phyloP scores from a whole-genome alignment of 2,888 invertebrate genomes.

The Anthophora plumipes region DNA sequence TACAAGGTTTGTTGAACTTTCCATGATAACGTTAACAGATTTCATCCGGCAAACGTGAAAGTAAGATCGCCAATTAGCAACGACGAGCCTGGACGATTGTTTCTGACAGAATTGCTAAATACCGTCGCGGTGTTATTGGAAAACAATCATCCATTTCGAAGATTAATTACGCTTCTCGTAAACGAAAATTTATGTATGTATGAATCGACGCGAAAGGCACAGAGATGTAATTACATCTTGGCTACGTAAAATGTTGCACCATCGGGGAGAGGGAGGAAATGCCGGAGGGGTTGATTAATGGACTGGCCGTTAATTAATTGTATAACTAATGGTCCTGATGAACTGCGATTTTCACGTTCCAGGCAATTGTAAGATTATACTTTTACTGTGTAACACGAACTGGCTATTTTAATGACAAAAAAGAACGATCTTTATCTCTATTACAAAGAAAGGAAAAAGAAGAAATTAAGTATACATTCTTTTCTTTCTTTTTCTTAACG shows the following conservation, averaged over 20 bases:
- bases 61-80: background rate
- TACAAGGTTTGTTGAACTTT: no score
- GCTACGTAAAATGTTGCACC: background rate
- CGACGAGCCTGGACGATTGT: background rate
- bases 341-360: conserved; percentile 12
- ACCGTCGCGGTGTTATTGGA: background rate
- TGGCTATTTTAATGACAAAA: background rate
- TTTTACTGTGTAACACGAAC: background rate
- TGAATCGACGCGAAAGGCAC: background rate
- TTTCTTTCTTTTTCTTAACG: no score
- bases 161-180: conserved; percentile 15
- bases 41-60: background rate
- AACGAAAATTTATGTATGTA: conserved; percentile 23
- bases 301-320: conserved; percentile 28
- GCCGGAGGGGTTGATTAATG: conserved; percentile 20
- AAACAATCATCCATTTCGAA: background rate
- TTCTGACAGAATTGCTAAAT: background rate
- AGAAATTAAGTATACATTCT: no score
- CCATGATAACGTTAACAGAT: no score
- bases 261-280: background rate
- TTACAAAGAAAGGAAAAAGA: no score
- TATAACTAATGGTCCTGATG: conserved; percentile 26
- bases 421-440: background rate
- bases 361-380: background rate
- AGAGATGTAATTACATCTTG: conserved; percentile 12